Evolutionary conservation across 2,113 vertebrate genomes (phyloP), one percentile per base, ranked within the genome.

Genomic region (Oncorhynchus masou): DNA sequence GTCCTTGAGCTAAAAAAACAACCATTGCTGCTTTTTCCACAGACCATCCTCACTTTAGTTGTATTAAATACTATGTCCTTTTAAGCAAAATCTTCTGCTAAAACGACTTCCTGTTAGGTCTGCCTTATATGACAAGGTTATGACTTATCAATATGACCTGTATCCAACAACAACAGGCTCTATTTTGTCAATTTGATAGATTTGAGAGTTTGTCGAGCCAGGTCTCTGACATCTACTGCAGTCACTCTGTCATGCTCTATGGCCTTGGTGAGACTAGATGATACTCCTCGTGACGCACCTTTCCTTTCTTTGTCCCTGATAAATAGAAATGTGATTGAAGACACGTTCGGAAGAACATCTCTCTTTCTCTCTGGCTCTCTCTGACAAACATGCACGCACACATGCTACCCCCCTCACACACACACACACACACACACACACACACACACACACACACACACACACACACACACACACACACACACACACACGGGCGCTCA

Each of bases 1-100:
- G 93, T 92, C 93, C 92, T 95, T 92, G 91, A 94, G 93, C 92
- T 90, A 93, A 92, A 94, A 95, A 27, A 27, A 27, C 0, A 93
- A 94, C 88, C 88, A 95, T 95, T 89, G 90, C 91, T 87, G 91
- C 90, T 88, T 94, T 93, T 90, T 92, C 85, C 88, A 87, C 86
- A 87, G 86, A 93, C 91, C 77, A 88, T 88, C 84, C 77, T 91
- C 90, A 91, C 90, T 83, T 84, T 90, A 54, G 90, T 86, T 7
- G 39, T 83, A 88, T 75, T 70, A 71, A 75, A 79, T 81, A 75
- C 27, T 70, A 75, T 57, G 74, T 77, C 76, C 20, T n/a, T 15
- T 72, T 54, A 5, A 67, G 68, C 5, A 74, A 73, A 70, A 62
- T 70, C 65, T 78, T n/a, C 65, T 77, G 67, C 73, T 72, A 76